Conservation (phyloP, 2,113 vertebrate species). For the Pituophis catenifer region DNA sequence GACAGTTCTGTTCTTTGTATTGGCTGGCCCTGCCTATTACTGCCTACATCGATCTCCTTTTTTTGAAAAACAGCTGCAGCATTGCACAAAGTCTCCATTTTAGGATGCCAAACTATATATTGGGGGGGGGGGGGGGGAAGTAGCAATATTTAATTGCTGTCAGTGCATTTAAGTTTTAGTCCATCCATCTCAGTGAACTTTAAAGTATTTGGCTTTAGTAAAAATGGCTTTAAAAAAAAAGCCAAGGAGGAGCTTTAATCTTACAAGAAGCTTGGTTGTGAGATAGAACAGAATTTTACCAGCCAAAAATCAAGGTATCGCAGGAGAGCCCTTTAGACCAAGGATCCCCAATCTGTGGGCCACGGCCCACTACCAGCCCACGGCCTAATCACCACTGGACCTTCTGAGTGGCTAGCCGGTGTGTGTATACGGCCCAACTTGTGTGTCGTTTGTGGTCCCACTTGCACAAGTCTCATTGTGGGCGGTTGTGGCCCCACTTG, state of each 20-base stretch:
- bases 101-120: not conserved
- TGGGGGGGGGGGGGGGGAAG: no score
- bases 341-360: no score
- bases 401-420: no score
- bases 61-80: conserved; percentile 29
- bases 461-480: no score
- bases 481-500: no score
- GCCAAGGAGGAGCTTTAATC: not conserved
- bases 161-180: not conserved
- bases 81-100: conserved; percentile 23
- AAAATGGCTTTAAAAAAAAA: conserved; percentile 12
- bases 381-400: no score
- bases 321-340: no score
- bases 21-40: not conserved
- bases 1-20: conserved; percentile 52
- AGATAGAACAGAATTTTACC: not conserved
- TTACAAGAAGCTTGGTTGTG: not conserved
- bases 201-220: not conserved
- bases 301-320: not conserved
- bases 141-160: not conserved
- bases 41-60: conserved; percentile 38
- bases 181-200: not conserved
- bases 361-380: no score
- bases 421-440: no score
- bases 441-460: no score